Percentiles rank a stretch among this genome's conserved stretches.
Evolutionary conservation across 2,888 invertebrate genomes (phyloP).

Genomic region (Psylliodes chrysocephalus): DNA sequence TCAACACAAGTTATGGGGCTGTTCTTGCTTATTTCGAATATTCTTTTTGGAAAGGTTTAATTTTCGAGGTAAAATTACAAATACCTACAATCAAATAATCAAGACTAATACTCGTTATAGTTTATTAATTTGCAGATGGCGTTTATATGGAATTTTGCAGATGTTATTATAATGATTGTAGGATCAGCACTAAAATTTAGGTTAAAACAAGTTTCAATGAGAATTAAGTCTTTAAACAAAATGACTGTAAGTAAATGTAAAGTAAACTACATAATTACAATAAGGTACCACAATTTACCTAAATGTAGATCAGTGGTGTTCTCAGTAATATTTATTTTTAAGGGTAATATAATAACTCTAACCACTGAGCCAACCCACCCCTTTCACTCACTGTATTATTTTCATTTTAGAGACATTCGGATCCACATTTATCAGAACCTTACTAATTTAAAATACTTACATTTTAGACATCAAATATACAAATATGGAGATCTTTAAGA

Average conservation of each 20-base stretch:
- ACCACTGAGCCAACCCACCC: no score
- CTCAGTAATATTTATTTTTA: no score
- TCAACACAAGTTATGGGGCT: constrained; percentile 32
- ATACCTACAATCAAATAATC: not conserved
- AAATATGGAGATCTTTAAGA: constrained; percentile 41
- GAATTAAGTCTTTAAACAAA: constrained; percentile 31
- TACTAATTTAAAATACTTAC: not conserved
- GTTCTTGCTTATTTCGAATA: constrained; percentile 36
- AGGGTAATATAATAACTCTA: no score
- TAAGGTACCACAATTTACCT: no score
- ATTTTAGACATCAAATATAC: constrained; percentile 38
- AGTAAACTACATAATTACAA: no score
- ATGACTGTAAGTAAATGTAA: no score
- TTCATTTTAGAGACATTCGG: no score
- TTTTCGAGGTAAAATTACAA: constrained; percentile 38
- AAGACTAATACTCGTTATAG: constrained; percentile 27
- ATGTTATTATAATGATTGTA: constrained; percentile 45
- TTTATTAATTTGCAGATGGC: constrained; percentile 37
- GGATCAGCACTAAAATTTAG: constrained; percentile 40
- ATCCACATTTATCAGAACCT: no score
- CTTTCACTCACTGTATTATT: no score
- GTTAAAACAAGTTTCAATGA: constrained; percentile 39
- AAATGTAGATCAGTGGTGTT: no score
- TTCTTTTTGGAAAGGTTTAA: constrained; percentile 37
- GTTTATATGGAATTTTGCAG: constrained; percentile 44